These are phyloP conservation scores for Hemithea aestivaria DNA, from an alignment of 2,888 invertebrate species.

Conservation along the genomic window DNA sequence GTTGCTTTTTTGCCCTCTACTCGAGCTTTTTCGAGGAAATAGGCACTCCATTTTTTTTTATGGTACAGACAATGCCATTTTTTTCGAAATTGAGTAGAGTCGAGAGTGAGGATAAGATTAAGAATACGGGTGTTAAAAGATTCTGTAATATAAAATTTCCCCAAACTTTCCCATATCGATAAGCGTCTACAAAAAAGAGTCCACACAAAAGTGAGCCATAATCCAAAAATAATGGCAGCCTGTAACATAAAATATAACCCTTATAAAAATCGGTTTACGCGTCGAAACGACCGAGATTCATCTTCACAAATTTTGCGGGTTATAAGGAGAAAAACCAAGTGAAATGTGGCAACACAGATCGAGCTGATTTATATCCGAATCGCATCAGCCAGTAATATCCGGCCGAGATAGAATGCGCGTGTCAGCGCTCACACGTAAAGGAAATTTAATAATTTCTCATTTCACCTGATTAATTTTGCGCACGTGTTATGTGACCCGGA, in stretches of 20 bases:
- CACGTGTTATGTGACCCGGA: conserved; percentile 17
- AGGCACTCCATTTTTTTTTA: too few relatives aligned
- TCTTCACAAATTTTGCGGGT: conserved; percentile 13
- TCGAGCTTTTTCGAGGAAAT: too few relatives aligned
- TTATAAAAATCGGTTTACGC: conserved; percentile 16
- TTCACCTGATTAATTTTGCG: conserved; percentile 43
- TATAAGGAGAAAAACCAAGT: conserved; percentile 32
- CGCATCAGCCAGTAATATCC: conserved; percentile 61
- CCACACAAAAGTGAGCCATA: conserved; percentile 2
- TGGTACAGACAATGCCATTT: too few relatives aligned
- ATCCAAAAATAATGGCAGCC: neutral
- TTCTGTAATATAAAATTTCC: too few relatives aligned
- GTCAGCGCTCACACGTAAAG: conserved; percentile 39
- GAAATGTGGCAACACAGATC: conserved; percentile 36
- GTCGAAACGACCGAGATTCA: conserved; percentile 20
- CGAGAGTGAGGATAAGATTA: too few relatives aligned
- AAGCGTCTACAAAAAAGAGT: too few relatives aligned
- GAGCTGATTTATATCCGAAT: conserved; percentile 62
- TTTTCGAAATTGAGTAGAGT: too few relatives aligned
- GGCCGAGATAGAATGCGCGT: conserved; percentile 28
- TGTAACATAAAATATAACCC: conserved; percentile 9
- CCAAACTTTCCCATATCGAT: too few relatives aligned
- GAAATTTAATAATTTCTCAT: conserved; percentile 57
- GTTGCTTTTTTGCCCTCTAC: too few relatives aligned
- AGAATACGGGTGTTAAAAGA: too few relatives aligned